phyloP scores from a whole-genome alignment of 53 echinoderm and acorn worm species.

The Echinarachnius parma region DNA sequence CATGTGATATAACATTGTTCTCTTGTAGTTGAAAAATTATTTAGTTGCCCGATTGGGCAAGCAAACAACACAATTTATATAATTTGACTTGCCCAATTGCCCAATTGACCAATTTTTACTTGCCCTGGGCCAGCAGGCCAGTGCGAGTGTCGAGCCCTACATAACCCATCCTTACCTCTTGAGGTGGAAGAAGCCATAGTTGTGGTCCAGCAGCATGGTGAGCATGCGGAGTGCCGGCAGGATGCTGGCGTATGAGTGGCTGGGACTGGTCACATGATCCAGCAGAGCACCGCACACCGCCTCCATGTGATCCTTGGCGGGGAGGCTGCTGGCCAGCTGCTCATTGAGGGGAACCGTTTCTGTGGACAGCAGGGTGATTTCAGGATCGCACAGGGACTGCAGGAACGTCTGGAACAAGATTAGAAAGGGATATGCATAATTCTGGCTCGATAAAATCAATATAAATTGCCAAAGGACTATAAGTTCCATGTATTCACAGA shows the following conservation, averaged over 20 bases:
- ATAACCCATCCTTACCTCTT: conserved; percentile 77
- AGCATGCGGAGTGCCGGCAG: conserved; percentile 82
- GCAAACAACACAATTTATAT: too few relatives aligned
- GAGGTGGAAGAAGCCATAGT: conserved; percentile 82
- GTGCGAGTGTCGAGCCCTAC: too few relatives aligned
- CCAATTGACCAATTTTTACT: too few relatives aligned
- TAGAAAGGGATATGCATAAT: too few relatives aligned
- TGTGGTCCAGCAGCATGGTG: conserved; percentile 82
- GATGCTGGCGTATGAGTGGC: conserved; percentile 96
- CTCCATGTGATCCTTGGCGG: conserved; percentile 89
- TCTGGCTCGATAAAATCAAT: too few relatives aligned
- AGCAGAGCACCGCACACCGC: conserved; percentile 73
- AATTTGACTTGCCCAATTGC: too few relatives aligned
- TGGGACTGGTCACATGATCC: conserved; percentile 92
- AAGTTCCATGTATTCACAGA: too few relatives aligned
- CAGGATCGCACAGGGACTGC: conserved; percentile 90
- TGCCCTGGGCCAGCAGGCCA: too few relatives aligned
- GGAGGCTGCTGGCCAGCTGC: conserved; percentile 87
- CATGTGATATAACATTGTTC: too few relatives aligned
- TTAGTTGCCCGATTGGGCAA: too few relatives aligned
- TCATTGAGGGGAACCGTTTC: conserved; percentile 70
- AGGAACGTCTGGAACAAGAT: conserved; percentile 77
- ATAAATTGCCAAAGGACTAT: too few relatives aligned
- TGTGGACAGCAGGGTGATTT: conserved; percentile 73
- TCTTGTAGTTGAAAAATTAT: too few relatives aligned